Conservation (phyloP, 1,140 invertebrate genomes). For the Drosophila bocqueti region DNA sequence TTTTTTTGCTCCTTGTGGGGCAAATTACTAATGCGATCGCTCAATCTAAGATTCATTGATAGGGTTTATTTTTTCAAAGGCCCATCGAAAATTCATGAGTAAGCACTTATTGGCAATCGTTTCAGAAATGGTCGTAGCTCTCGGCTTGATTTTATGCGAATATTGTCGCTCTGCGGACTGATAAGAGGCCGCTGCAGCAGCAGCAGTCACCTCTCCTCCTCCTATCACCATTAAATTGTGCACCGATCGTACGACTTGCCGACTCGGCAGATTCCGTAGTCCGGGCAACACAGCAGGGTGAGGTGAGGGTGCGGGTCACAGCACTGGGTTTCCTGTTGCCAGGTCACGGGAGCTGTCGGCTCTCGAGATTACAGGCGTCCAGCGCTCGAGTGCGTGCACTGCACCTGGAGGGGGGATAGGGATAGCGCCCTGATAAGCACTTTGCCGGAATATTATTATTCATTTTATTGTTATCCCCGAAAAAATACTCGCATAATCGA, state of each 20-base stretch:
- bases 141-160: slow-evolving; percentile 17
- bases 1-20: background rate
- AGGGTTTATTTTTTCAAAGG: background rate
- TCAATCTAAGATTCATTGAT: slow-evolving; percentile 17
- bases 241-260: slow-evolving; percentile 34
- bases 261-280: slow-evolving; percentile 13
- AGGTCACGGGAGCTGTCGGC: slow-evolving; percentile 28
- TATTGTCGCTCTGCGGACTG: slow-evolving; percentile 20
- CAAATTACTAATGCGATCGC: background rate
- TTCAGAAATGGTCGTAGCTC: background rate
- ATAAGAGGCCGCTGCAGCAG: slow-evolving; percentile 32
- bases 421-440: slow-evolving; percentile 24
- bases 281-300: background rate
- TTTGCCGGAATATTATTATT: slow-evolving; percentile 17
- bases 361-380: slow-evolving; percentile 32
- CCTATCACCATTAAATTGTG: slow-evolving; percentile 22
- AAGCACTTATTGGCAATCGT: slow-evolving; percentile 13
- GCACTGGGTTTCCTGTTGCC: slow-evolving; percentile 35
- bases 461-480: background rate
- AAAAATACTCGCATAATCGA: slow-evolving; percentile 16
- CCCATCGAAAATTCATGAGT: slow-evolving; percentile 17
- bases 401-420: slow-evolving; percentile 10
- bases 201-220: slow-evolving; percentile 35
- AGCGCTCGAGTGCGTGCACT: slow-evolving; percentile 35
- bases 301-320: slow-evolving; percentile 5